Evolutionary conservation across 2,797 vertebrate genomes (phyloP), one percentile per base, ranked within the genome.

Genomic region (Acomys russatus): DNA sequence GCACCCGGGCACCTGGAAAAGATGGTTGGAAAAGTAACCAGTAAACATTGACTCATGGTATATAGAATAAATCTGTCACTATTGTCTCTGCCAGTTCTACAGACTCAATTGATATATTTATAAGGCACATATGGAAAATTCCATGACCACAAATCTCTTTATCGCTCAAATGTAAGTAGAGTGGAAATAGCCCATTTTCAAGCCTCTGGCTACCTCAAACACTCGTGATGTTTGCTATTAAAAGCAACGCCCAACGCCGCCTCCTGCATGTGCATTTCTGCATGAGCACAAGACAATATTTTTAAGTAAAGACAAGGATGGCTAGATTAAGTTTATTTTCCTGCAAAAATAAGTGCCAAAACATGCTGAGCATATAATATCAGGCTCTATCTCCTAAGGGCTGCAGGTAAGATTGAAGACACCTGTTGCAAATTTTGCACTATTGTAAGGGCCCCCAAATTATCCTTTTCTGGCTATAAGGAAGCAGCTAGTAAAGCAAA

Each of bases 1-100:
- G 97, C 98, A 98, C 95, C 97, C 96, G 97, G 97, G 97, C 95
- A 98, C 97, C 97, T 98, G 98, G 98, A 98, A 98, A 98, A 97
- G 97, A 98, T 98, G 98, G 98, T 98, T 98, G 97, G 96, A 56
- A 98, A 98, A 97, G 91, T 97, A 98, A 98, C 94, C 97, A 97
- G 89, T 97, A 97, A 97, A 98, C 97, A 97, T 97, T 98, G 97
- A 98, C 97, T 97, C 98, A 79, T 3, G 0, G 93, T 97, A 97
- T 94, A 97, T 96, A 97, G 94, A 98, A 97, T 98, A 98, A 98
- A 98, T 98, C 98, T 98, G 97, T 94, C 96, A 97, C 90, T 92
- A 90, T 95, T 97, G 97, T 94, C 94, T 88, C 90, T 97, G 96
- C 96, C 97, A 98, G 98, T 97, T 97, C 97, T 94, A 92, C 95